phyloP scores from a whole-genome alignment of 92 coral and sea anemone genomes.

The Palythoa caribaeorum region DNA sequence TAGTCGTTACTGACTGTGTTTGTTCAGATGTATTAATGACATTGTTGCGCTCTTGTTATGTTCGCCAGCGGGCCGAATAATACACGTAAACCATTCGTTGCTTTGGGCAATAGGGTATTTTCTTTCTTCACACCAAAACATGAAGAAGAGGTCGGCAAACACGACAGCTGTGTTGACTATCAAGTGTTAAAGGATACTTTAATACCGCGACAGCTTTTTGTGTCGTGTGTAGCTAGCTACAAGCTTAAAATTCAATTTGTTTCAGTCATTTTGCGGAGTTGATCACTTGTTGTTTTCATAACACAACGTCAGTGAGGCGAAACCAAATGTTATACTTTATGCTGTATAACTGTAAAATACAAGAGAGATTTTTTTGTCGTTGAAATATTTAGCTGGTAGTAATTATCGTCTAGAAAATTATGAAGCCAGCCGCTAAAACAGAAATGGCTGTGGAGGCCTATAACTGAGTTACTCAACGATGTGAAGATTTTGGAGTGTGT shows the following conservation, averaged over 20 bases:
- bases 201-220: constrained; percentile 8
- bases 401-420: background rate
- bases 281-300: constrained; percentile 26
- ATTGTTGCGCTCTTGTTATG: background rate
- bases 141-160: background rate
- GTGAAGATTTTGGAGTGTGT: background rate
- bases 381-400: background rate
- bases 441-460: background rate
- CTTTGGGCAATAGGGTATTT: background rate
- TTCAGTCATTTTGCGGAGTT: constrained; percentile 34
- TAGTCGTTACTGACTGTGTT: background rate
- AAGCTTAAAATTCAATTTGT: constrained; percentile 25
- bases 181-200: background rate
- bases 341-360: background rate
- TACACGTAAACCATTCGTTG: constrained; percentile 1
- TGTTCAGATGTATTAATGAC: constrained; percentile 9
- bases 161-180: background rate
- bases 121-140: background rate
- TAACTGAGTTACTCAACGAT: background rate
- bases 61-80: constrained; percentile 29
- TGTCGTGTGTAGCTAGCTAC: background rate
- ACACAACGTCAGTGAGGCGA: constrained; percentile 15
- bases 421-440: background rate
- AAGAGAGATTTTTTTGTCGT: background rate
- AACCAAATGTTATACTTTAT: background rate